These are phyloP conservation scores for Mustela lutreola DNA, from an alignment of 2,113 vertebrate species.

Conservation along the genomic window DNA sequence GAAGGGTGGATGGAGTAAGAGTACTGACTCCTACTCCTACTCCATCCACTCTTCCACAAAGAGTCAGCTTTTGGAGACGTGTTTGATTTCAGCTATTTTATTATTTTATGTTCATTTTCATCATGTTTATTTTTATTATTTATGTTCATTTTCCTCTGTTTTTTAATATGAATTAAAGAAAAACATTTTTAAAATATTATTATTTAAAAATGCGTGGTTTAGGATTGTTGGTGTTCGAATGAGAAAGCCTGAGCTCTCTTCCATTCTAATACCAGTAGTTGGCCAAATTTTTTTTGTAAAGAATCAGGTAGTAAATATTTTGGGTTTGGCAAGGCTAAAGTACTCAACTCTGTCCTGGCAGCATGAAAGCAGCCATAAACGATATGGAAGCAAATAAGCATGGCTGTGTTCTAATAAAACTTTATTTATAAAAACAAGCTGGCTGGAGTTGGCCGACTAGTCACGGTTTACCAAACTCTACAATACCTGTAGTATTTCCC, in stretches of 20 bases:
- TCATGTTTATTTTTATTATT: neutral
- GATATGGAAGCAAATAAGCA: neutral
- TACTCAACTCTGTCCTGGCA: neutral
- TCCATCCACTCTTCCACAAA: too few relatives aligned
- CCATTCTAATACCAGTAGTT: neutral
- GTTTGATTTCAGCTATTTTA: neutral
- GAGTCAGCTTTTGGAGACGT: neutral
- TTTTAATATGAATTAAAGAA: neutral
- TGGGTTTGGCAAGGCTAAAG: neutral
- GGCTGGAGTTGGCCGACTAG: too few relatives aligned
- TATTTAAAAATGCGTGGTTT: neutral
- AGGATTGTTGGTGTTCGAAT: neutral
- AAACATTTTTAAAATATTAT: neutral
- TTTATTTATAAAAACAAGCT: neutral
- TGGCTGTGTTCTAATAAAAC: neutral
- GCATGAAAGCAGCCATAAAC: neutral
- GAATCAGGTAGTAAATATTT: neutral
- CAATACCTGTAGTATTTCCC: neutral
- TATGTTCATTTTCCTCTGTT: neutral
- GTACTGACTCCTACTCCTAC: too few relatives aligned
- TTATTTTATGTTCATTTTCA: neutral
- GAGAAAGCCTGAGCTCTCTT: neutral
- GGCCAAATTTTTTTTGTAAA: neutral
- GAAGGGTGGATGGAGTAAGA: neutral
- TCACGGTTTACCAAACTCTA: neutral